A percentile compares a stretch with the other conserved stretches of the same genome.
Conservation (phyloP, 2,888 invertebrate genomes). For the Stenichneumon culpator region DNA sequence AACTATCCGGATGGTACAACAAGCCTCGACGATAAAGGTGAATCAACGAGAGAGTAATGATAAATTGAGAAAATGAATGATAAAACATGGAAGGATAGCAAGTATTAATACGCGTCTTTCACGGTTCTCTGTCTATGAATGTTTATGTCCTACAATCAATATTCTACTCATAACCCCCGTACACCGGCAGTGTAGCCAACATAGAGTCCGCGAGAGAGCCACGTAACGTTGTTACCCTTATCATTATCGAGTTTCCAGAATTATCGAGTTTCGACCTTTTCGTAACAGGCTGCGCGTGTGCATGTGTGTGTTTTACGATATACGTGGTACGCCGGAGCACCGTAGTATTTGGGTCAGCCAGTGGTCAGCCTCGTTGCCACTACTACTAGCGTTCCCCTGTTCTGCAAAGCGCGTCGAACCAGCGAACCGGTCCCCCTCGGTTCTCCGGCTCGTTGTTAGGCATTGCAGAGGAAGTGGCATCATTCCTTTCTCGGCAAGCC, state of each 20-base stretch:
- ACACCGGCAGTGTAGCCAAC: slow-evolving; percentile 38
- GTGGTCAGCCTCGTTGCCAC: slow-evolving; percentile 54
- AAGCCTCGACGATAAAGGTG: no score
- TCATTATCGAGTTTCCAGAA: slow-evolving; percentile 76
- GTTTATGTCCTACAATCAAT: slow-evolving; percentile 74
- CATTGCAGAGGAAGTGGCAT: slow-evolving; percentile 55
- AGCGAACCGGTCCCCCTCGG: slow-evolving; percentile 54
- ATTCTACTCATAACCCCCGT: slow-evolving; percentile 73
- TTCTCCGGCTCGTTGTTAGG: slow-evolving; percentile 34
- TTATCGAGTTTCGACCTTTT: slow-evolving; percentile 76
- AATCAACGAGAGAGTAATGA: neutral
- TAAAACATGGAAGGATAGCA: neutral
- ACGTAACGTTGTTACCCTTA: slow-evolving; percentile 72
- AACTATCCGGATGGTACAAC: no score
- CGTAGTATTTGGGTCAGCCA: slow-evolving; percentile 65
- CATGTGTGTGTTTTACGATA: neutral
- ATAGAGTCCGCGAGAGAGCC: slow-evolving; percentile 53
- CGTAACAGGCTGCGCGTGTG: slow-evolving; percentile 24
- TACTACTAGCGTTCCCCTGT: slow-evolving; percentile 21
- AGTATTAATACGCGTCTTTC: slow-evolving; percentile 37
- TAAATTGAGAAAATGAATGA: neutral
- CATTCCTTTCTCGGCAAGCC: slow-evolving; percentile 55
- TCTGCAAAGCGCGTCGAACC: slow-evolving; percentile 55
- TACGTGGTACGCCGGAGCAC: slow-evolving; percentile 31
- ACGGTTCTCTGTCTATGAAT: slow-evolving; percentile 36